phyloP scores from a whole-genome alignment of 1,140 invertebrate genomes.

The Ooceraea biroi region DNA sequence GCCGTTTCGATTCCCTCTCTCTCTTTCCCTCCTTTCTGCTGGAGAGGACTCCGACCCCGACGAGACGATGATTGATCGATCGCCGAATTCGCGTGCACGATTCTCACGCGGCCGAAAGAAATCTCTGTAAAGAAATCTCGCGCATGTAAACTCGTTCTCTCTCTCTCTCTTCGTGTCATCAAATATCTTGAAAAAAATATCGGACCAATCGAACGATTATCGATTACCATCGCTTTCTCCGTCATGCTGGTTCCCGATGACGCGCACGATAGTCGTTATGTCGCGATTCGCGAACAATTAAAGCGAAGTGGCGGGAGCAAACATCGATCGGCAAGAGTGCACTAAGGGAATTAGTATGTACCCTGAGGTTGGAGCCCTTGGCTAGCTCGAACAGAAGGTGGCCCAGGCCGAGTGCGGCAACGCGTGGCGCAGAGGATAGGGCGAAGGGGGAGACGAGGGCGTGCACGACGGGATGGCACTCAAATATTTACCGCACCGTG shows the following conservation, averaged over 20 bases:
- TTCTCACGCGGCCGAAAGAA: conserved; percentile 15
- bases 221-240: neutral
- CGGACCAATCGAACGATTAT: neutral
- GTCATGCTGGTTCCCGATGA: neutral
- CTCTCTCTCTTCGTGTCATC: no score
- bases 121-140: neutral
- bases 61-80: conserved; percentile 68
- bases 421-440: neutral
- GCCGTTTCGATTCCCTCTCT: conserved; percentile 27
- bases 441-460: conserved; percentile 56
- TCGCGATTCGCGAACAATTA: conserved; percentile 84
- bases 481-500: conserved; percentile 84
- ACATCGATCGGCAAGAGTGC: conserved; percentile 82
- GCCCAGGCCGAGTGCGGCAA: neutral
- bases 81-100: conserved; percentile 49
- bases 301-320: conserved; percentile 83
- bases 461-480: conserved; percentile 73
- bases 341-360: conserved; percentile 71
- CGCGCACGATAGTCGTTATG: conserved; percentile 79
- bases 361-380: conserved; percentile 60
- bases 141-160: neutral
- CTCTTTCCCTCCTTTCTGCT: no score
- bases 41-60: conserved; percentile 54
- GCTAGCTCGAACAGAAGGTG: conserved; percentile 70
- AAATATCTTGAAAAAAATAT: no score